phyloP scores from a whole-genome alignment of 2,888 invertebrate genomes.

The Folsomia manolachei region DNA sequence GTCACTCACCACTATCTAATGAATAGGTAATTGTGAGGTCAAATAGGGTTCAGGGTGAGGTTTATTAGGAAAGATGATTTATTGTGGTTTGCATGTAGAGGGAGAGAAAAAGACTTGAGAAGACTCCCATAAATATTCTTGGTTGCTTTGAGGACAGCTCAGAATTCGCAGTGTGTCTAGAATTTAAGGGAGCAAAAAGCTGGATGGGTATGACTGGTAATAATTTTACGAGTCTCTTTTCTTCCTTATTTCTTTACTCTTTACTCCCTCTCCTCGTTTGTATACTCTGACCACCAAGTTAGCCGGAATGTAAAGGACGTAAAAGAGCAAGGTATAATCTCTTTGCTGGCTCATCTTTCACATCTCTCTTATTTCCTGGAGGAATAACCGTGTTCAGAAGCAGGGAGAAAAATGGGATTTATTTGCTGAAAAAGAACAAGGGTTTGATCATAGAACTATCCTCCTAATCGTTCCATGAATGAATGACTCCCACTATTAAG shows the following conservation, averaged over 20 bases:
- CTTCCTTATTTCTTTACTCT: no score
- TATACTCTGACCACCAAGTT: no score
- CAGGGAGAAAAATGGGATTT: not conserved
- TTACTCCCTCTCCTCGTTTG: no score
- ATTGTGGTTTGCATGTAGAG: not conserved
- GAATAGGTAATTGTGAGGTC: slow-evolving; percentile 22
- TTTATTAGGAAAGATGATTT: slow-evolving; percentile 17
- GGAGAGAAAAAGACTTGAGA: not conserved
- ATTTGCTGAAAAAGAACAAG: not conserved
- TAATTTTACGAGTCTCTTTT: no score
- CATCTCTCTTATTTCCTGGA: not conserved
- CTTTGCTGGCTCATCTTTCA: no score
- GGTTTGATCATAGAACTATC: not conserved
- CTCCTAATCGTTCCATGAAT: not conserved
- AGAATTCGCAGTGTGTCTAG: not conserved
- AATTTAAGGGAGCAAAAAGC: slow-evolving; percentile 21
- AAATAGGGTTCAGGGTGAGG: not conserved
- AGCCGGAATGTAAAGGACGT: no score
- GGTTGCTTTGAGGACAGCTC: slow-evolving; percentile 8
- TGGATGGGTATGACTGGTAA: slow-evolving; percentile 17
- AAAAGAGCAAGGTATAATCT: no score
- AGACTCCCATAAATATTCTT: slow-evolving; percentile 14
- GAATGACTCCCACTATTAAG: not conserved
- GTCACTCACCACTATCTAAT: slow-evolving; percentile 16
- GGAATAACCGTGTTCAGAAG: not conserved